Evolutionary conservation across 2,888 invertebrate species (phyloP), one percentile per base, ranked within the genome.

Genomic region (Trichopria drosophilae): DNA sequence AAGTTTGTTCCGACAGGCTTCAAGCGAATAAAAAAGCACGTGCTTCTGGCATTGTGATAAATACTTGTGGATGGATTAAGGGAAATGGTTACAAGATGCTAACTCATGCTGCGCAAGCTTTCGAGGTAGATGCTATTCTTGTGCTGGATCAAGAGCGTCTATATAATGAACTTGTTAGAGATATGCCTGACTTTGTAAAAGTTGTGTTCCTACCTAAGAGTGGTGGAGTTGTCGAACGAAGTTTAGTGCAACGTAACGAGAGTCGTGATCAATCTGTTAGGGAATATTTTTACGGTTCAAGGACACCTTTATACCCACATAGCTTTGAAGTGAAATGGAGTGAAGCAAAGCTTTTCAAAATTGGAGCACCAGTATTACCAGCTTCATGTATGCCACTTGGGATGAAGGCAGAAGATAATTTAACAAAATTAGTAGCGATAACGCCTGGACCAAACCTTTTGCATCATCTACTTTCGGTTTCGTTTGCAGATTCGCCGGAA

Each of bases 1-100:
- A 90, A 66, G 89, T 91, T 6, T 87, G 95, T 26, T 81, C 86
- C 2, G 89, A 90, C 64, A 81, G 93, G 54, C 83, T 94, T 71
- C 89, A 90, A 68, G 85, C 86, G 7, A 94, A 94, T 70, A 90
- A 88, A 65, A 91, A 91, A 80, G 91, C 89, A 0, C 85, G 88
- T 67, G 81, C 84, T 24, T 92, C 92, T 3, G 99, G 99, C 1
- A 88, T 92, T 3, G 85, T 99, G 24, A 93, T 99, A 59, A 99
- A 99, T 76, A 98, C 98, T 0, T 95, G 96, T 64, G 98, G 98
- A 0, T 99, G 96, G 96, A 87, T 97, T 2, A 94, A 95, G 76
- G 90, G 87, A 0, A 86, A 83, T 0, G 98, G 97, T 0, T 98
- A 95, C 75, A 87, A 87, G 65, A 82, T 90, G 45, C 75, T 99